Evolutionary conservation across 1,140 invertebrate genomes (phyloP).

Genomic region (Acyrthosiphon pisum): DNA sequence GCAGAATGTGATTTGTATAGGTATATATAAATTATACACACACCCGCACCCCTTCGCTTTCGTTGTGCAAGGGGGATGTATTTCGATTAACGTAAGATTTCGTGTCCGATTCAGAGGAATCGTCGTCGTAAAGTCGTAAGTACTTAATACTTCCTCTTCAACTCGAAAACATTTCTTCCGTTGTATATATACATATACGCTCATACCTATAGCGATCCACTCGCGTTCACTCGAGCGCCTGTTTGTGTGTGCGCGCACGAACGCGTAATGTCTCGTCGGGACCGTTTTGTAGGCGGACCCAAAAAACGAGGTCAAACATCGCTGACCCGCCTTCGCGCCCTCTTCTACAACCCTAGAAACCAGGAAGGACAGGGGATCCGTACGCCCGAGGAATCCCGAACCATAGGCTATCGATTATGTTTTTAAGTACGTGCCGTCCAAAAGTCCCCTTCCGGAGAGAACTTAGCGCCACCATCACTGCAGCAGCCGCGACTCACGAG

Average conservation of each 20-base stretch:
- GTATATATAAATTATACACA: neutral
- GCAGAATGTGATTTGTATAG: neutral
- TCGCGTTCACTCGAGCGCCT: neutral
- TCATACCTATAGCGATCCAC: neutral
- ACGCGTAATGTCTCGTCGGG: neutral
- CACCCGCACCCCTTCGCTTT: neutral
- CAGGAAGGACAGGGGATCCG: neutral
- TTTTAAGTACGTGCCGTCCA: neutral
- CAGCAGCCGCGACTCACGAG: neutral
- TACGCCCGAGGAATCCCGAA: neutral
- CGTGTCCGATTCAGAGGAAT: neutral
- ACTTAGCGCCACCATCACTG: neutral
- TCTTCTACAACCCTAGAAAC: neutral
- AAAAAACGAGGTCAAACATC: slow-evolving; percentile 39
- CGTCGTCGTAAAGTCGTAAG: neutral
- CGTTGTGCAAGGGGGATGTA: neutral
- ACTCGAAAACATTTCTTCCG: neutral
- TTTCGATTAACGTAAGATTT: slow-evolving; percentile 6
- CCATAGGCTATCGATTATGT: slow-evolving; percentile 34
- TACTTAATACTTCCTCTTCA: neutral
- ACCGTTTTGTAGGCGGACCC: slow-evolving; percentile 44
- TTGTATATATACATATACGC: neutral
- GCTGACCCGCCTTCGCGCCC: slow-evolving; percentile 4
- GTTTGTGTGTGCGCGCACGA: neutral
- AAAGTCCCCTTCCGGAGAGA: neutral